These are phyloP conservation scores for Cliona cf. orientalis DNA, from an alignment of 37 sponge, comb jelly and placozoan genomes.

Conservation along the genomic window DNA sequence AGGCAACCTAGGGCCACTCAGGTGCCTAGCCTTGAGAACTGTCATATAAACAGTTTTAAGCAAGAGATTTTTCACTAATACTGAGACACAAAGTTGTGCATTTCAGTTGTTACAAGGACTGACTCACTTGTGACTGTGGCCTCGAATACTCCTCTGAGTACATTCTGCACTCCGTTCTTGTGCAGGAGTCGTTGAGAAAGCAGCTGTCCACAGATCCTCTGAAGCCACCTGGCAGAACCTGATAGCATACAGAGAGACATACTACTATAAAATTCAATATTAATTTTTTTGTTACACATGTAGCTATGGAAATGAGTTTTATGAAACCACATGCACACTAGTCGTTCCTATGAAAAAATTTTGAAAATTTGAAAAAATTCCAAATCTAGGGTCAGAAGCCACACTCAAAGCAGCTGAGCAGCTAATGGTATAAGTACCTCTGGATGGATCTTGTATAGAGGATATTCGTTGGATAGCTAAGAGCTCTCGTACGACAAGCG, in stretches of 20 bases:
- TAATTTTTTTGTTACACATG: too few species aligned
- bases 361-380: too few species aligned
- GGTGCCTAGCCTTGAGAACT: neutral
- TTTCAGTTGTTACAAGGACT: neutral
- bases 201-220: slow-evolving; percentile 66
- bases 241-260: too few species aligned
- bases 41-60: neutral
- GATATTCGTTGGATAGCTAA: slow-evolving; percentile 45
- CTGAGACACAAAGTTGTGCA: neutral
- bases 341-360: too few species aligned
- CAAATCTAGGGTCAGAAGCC: too few species aligned
- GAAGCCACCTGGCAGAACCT: slow-evolving; percentile 67
- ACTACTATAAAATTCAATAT: too few species aligned
- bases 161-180: slow-evolving; percentile 62
- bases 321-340: too few species aligned
- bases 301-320: too few species aligned
- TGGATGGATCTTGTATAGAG: neutral
- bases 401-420: too few species aligned
- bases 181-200: slow-evolving; percentile 74
- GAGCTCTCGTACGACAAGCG: slow-evolving; percentile 51
- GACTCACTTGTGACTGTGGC: slow-evolving; percentile 4
- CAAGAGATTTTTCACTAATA: slow-evolving; percentile 4
- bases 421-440: neutral
- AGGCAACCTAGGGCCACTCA: too few species aligned
- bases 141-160: slow-evolving; percentile 56